Conservation (phyloP, 2,113 vertebrate genomes). For the Bolborhynchus lineola region DNA sequence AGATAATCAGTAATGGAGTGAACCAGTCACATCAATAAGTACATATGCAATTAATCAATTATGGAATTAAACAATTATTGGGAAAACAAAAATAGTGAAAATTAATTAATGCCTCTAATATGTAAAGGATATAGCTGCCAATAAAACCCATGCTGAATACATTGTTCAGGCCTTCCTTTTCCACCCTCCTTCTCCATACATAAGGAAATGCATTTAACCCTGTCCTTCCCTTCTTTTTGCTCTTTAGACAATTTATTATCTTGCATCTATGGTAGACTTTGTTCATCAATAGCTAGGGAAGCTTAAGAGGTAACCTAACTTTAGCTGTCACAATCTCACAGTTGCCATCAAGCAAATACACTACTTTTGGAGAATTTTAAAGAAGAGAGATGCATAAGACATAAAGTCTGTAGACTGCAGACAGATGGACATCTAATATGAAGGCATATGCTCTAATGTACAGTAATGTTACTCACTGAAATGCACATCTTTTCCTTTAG, state of each 20-base stretch:
- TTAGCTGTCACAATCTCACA: background rate
- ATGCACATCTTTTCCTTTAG: background rate
- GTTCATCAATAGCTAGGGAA: background rate
- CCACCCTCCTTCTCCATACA: background rate
- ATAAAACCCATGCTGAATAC: background rate
- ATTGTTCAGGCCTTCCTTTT: background rate
- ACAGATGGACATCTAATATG: background rate
- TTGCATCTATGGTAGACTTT: background rate
- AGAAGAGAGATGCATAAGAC: background rate
- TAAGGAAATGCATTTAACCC: background rate
- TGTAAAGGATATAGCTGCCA: background rate
- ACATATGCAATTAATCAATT: background rate
- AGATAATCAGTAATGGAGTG: background rate
- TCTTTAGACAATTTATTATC: background rate
- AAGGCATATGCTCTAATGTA: background rate
- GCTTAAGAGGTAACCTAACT: background rate
- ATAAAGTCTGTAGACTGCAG: background rate
- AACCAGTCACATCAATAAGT: background rate
- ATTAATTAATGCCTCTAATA: background rate
- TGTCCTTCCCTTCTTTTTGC: background rate
- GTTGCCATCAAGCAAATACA: rapidly evolving
- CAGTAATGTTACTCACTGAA: background rate
- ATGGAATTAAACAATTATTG: background rate
- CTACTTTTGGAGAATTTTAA: background rate
- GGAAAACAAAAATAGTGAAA: background rate